phyloP scores from a whole-genome alignment of 2,888 invertebrate species.

The Catocala fraxini region DNA sequence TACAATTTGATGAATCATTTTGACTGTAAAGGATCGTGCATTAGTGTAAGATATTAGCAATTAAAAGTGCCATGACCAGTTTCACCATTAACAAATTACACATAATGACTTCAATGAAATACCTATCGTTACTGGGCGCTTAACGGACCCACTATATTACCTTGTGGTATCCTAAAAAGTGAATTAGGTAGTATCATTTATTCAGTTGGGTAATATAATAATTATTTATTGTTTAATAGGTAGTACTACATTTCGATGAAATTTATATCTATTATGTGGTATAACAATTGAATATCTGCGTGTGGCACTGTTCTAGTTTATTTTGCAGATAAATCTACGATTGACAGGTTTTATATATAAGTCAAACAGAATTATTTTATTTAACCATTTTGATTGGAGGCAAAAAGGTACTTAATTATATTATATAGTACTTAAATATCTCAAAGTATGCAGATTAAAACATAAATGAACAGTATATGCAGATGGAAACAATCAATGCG shows the following conservation, averaged over 20 bases:
- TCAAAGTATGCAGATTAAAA: not conserved
- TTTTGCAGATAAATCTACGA: too few relatives aligned
- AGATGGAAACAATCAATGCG: constrained; percentile 7
- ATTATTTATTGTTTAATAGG: too few relatives aligned
- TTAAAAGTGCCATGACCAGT: constrained; percentile 16
- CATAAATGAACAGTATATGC: not conserved
- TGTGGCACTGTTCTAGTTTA: not conserved
- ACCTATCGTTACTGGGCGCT: constrained; percentile 1
- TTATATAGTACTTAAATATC: too few relatives aligned
- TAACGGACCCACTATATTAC: constrained; percentile 5
- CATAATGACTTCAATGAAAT: constrained; percentile 8
- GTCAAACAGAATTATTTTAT: not conserved
- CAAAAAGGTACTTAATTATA: not conserved
- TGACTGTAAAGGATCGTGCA: constrained; percentile 1
- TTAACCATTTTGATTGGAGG: not conserved
- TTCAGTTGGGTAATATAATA: too few relatives aligned
- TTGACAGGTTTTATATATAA: too few relatives aligned
- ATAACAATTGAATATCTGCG: not conserved
- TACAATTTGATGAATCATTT: not conserved
- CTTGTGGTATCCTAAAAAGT: constrained; percentile 2
- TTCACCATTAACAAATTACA: constrained; percentile 27
- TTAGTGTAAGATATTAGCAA: constrained; percentile 12
- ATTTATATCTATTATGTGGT: not conserved
- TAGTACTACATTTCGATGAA: not conserved
- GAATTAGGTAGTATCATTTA: not conserved